Evolutionary conservation across 2,888 invertebrate species (phyloP).

Genomic region (Pristionchus fissidentatus): DNA sequence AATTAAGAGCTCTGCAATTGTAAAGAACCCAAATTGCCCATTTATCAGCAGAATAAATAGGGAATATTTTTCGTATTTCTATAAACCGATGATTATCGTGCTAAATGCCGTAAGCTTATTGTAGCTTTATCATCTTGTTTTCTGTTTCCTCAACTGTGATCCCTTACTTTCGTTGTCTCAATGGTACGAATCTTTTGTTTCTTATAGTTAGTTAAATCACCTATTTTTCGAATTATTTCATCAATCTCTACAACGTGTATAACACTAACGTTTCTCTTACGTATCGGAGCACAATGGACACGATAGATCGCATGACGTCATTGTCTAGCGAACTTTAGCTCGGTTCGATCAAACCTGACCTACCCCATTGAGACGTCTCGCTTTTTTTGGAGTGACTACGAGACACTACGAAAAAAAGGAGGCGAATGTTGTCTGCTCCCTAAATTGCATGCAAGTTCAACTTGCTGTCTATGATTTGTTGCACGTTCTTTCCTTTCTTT

Average conservation of each 20-base stretch:
- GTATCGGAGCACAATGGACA: conserved; percentile 4
- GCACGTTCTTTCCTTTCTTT: background rate
- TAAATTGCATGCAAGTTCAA: background rate
- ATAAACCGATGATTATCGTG: too few species aligned
- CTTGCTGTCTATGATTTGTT: background rate
- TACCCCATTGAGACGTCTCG: background rate
- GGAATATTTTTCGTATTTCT: too few species aligned
- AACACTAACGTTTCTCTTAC: background rate
- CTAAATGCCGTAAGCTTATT: too few species aligned
- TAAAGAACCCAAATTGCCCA: too few species aligned
- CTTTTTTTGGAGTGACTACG: background rate
- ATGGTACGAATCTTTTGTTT: background rate
- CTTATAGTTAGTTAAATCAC: background rate
- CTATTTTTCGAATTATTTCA: background rate
- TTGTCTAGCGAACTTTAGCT: background rate
- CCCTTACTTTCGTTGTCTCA: background rate
- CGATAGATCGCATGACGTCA: background rate
- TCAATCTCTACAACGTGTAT: background rate
- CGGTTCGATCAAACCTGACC: background rate
- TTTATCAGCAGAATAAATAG: too few species aligned
- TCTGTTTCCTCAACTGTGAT: background rate
- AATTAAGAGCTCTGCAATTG: too few species aligned
- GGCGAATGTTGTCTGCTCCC: background rate
- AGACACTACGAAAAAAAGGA: too few species aligned
- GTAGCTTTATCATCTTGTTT: too few species aligned